Evolutionary conservation across 2,888 invertebrate species (phyloP), one percentile per base, ranked within the genome.

Genomic region (Patella depressa): DNA sequence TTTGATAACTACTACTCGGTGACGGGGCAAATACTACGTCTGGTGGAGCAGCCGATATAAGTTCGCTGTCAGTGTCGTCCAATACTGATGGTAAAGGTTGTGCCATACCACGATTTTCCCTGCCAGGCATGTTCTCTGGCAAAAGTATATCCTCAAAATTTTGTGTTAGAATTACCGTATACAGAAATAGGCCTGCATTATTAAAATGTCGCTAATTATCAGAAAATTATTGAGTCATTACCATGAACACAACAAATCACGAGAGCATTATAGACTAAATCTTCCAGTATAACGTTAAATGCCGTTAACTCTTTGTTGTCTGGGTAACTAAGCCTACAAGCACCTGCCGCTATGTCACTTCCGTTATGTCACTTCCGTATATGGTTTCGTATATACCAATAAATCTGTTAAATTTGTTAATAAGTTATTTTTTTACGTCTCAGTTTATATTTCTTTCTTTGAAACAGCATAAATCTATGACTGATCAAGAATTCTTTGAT

Each of bases 11-110:
- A 24, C 79, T 71, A 17, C 45, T 72, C 9, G 79, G 12, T 3
- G 72, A 74, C 14, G 79, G 73, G 29, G 84, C 81, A 76, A 84
- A 84, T 17, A 80, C 82, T 12, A 84, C 85, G 73, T 83, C 82
- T 14, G 85, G 82, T 14, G 85, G 82, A 45, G 83, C 81, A 11
- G 78, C 79, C 34, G 78, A 70, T 11, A 73, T 59, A 12, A 14
- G 12, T 7, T 55, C 15, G 17, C 54, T 15, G 17, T 70, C 70
- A 59, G 19, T 54, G 19, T 34, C 77, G 69, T 59, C 54, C 17
- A 57, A 53, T 17, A 17, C 53, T 1, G 65, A 65, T 12, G 65
- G 19, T 65, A 65, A 15, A 15, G 76, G 81, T 59, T 81, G 79
- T 55, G 80, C 80, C 84, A 85, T 85, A 24, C 34, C 69, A 75